Evolutionary conservation across 2,888 invertebrate genomes (phyloP).

Genomic region (Lepidocyrtoides sp.): DNA sequence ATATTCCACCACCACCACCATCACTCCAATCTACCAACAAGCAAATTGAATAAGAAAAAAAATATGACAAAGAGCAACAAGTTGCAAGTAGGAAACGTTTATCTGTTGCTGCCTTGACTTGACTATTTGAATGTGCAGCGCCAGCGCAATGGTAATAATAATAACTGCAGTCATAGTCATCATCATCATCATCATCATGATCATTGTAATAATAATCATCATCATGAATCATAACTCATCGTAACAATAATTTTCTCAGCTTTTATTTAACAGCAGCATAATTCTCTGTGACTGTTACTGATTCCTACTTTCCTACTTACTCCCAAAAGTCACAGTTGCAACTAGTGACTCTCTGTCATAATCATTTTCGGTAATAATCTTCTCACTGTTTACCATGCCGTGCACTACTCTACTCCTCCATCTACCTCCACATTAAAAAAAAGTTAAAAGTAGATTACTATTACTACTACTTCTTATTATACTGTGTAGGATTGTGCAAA

Average conservation of each 20-base stretch:
- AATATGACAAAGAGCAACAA: background rate
- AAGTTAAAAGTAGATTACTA: background rate
- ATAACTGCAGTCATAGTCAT: background rate
- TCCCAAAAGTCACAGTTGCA: background rate
- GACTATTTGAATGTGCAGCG: background rate
- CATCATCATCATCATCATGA: background rate
- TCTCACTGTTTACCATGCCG: background rate
- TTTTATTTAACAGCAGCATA: conserved; percentile 1
- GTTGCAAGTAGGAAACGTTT: background rate
- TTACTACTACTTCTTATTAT: too few relatives aligned
- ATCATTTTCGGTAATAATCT: background rate
- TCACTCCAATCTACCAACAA: background rate
- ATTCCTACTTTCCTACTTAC: too few relatives aligned
- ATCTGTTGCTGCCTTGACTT: background rate
- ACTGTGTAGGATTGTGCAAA: background rate
- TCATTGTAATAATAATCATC: background rate
- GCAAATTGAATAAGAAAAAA: too few relatives aligned
- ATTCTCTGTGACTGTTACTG: conserved; percentile 1
- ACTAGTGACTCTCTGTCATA: background rate
- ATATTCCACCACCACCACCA: too few relatives aligned
- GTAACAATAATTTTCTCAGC: conserved; percentile 1
- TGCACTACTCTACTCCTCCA: background rate
- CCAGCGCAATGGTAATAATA: background rate
- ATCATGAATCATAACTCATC: background rate
- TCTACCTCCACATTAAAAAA: background rate